phyloP scores from a whole-genome alignment of 2,888 invertebrate species.

The Tricholauxania praeusta region DNA sequence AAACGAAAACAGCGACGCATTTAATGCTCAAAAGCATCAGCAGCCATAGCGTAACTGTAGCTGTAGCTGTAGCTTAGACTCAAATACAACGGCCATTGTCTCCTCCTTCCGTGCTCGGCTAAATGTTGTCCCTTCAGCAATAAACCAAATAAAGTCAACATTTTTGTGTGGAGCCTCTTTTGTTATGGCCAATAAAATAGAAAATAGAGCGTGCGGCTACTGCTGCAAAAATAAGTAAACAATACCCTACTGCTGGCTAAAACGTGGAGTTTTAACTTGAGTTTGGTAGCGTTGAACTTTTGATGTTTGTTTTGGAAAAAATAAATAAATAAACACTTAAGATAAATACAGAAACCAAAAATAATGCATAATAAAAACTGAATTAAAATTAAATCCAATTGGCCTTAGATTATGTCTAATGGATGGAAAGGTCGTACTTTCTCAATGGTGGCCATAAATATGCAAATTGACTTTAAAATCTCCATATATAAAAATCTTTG shows the following conservation, averaged over 20 bases:
- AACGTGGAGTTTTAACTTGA: neutral
- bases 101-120: neutral
- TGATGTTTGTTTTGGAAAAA: constrained; percentile 4
- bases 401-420: too few relatives aligned
- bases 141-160: constrained; percentile 37
- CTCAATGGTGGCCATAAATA: too few relatives aligned
- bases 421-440: too few relatives aligned
- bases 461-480: too few relatives aligned
- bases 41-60: neutral
- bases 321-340: neutral
- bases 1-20: neutral
- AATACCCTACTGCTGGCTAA: neutral
- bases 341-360: neutral
- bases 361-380: neutral
- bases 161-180: constrained; percentile 19
- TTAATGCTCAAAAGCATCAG: neutral
- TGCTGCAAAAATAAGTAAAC: neutral
- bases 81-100: neutral
- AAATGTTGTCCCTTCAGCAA: constrained; percentile 37
- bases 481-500: too few relatives aligned
- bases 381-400: too few relatives aligned
- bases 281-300: neutral
- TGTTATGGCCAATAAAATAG: constrained; percentile 23
- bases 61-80: neutral
- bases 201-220: constrained; percentile 4